A percentile compares a stretch with the other conserved stretches of the same genome.
Evolutionary conservation across 2,888 invertebrate species (phyloP).

Genomic region (Xanthia togata): DNA sequence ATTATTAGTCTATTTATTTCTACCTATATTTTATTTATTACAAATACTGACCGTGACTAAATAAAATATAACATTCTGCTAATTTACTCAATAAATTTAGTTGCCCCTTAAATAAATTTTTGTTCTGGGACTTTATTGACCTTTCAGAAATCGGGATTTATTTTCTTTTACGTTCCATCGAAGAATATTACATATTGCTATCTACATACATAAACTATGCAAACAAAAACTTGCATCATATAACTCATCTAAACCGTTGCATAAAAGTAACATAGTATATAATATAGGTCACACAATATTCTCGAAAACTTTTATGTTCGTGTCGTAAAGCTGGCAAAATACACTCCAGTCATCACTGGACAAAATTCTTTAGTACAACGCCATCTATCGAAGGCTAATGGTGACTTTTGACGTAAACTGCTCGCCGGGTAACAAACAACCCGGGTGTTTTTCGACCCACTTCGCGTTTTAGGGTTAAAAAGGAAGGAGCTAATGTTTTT

Average conservation of each 20-base stretch:
- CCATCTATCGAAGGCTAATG: constrained; percentile 87
- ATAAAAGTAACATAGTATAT: constrained; percentile 71
- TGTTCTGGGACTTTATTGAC: no score
- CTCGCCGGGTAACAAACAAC: constrained; percentile 74
- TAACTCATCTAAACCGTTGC: constrained; percentile 54
- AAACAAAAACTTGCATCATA: constrained; percentile 35
- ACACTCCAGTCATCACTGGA: constrained; percentile 65
- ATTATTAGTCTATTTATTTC: no score
- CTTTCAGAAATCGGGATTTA: background rate
- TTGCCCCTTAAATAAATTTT: background rate
- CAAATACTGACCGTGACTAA: no score
- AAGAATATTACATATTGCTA: constrained; percentile 38
- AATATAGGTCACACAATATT: constrained; percentile 77
- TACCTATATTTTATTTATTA: background rate
- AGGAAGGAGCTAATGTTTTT: constrained; percentile 55
- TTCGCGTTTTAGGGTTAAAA: constrained; percentile 78
- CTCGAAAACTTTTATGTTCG: constrained; percentile 76
- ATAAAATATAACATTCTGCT: background rate
- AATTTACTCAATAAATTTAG: background rate
- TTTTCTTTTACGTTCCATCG: background rate
- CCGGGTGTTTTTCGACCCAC: constrained; percentile 83
- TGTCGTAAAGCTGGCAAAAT: constrained; percentile 75
- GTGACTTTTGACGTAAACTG: constrained; percentile 83
- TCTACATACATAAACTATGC: constrained; percentile 33
- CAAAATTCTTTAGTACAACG: constrained; percentile 79